Evolutionary conservation across 2,797 vertebrate genomes (phyloP).

Genomic region (Sebastes steindachneri): DNA sequence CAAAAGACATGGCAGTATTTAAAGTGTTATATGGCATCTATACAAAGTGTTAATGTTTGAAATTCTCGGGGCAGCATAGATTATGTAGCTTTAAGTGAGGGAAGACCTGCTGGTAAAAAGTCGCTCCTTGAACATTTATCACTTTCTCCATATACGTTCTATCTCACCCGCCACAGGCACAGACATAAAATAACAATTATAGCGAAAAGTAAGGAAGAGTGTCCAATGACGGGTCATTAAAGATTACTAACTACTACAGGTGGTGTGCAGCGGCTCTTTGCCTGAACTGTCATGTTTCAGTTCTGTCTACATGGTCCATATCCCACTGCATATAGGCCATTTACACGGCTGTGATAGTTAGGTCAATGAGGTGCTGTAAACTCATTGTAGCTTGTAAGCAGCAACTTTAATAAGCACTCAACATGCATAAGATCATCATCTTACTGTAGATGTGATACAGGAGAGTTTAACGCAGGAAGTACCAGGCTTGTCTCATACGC

Average conservation of each 20-base stretch:
- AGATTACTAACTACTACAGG: not conserved
- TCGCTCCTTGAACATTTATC: not conserved
- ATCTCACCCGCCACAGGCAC: not conserved
- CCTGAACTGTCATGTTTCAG: not conserved
- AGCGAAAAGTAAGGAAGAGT: not conserved
- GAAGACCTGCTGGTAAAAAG: not conserved
- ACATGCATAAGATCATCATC: not conserved
- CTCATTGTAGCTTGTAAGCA: not conserved
- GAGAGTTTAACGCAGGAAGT: not conserved
- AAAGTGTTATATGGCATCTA: not conserved
- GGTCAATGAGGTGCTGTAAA: not conserved
- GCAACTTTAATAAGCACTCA: not conserved
- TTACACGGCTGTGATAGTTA: not conserved
- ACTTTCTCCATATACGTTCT: not conserved
- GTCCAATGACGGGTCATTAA: not conserved
- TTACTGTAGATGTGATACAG: not conserved
- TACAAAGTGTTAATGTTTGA: not conserved
- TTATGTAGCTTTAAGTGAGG: not conserved
- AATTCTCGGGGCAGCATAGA: not conserved
- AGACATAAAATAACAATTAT: constrained; percentile 10
- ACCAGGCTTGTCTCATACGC: too few species aligned
- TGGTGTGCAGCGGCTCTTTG: not conserved
- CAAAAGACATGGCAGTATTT: not conserved
- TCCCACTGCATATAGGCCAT: not conserved
- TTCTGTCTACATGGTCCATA: not conserved